Conservation (phyloP, 1,140 invertebrate genomes). For the Drosophila eugracilis region DNA sequence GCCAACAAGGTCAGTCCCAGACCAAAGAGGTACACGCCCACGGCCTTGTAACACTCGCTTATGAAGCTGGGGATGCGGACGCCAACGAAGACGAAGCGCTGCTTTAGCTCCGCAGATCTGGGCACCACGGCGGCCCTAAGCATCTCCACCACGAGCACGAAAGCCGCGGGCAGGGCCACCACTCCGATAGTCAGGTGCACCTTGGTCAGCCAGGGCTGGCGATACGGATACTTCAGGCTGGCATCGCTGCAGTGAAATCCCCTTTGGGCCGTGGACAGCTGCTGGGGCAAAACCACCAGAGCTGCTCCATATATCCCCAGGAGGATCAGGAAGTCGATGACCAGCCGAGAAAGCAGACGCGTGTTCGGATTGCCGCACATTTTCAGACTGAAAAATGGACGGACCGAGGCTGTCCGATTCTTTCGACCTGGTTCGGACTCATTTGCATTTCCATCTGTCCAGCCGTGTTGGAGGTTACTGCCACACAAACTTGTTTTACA, state of each 20-base stretch:
- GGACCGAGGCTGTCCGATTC: constrained; percentile 7
- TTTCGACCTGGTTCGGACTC: constrained; percentile 37
- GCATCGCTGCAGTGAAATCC: constrained; percentile 76
- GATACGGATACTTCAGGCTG: constrained; percentile 66
- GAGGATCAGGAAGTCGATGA: constrained; percentile 74
- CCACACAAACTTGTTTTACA: constrained; percentile 66
- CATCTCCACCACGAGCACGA: constrained; percentile 73
- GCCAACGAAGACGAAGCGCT: constrained; percentile 74
- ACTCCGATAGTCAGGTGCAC: constrained; percentile 69
- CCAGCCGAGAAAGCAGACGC: constrained; percentile 72
- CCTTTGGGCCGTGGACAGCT: constrained; percentile 49
- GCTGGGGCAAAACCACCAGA: constrained; percentile 69
- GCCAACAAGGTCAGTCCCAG: constrained; percentile 55
- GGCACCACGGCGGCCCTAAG: constrained; percentile 68
- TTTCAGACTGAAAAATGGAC: constrained; percentile 56
- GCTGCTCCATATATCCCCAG: constrained; percentile 63
- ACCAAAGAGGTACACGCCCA: constrained; percentile 75
- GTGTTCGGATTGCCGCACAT: constrained; percentile 81
- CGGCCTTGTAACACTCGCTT: constrained; percentile 77
- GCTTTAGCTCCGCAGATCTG: constrained; percentile 49
- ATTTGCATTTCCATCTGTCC: constrained; percentile 60
- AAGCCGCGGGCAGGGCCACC: constrained; percentile 64
- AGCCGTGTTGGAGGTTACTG: constrained; percentile 19
- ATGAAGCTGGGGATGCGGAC: constrained; percentile 72
- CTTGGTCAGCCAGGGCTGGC: constrained; percentile 67